phyloP scores from a whole-genome alignment of 2,113 vertebrate species.

The Baryphthengus martii region DNA sequence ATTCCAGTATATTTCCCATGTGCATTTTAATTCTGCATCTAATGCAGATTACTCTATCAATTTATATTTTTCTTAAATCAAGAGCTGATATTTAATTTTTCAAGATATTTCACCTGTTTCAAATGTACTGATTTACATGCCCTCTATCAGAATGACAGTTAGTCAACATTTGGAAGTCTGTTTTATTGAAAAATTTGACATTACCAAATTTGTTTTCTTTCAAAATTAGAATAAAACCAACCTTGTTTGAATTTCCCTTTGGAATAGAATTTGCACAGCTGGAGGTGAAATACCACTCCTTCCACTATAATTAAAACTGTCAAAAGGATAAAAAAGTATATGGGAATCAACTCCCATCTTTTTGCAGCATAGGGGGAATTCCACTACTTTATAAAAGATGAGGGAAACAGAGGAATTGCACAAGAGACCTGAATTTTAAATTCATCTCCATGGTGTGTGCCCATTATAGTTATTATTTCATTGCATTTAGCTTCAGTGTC shows the following conservation, averaged over 20 bases:
- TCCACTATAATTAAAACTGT: not conserved
- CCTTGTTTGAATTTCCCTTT: not conserved
- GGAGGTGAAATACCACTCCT: not conserved
- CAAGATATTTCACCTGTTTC: constrained; percentile 7
- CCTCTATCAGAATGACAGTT: not conserved
- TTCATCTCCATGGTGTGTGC: not conserved
- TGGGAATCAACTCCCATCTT: not conserved
- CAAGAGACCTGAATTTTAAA: not conserved
- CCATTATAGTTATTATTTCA: not conserved
- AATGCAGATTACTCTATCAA: not conserved
- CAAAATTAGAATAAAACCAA: not conserved
- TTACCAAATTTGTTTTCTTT: constrained; percentile 22
- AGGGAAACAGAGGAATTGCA: not conserved
- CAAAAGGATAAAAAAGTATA: not conserved
- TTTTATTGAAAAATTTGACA: not conserved
- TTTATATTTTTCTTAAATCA: constrained; percentile 27
- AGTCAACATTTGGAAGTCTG: not conserved
- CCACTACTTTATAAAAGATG: not conserved
- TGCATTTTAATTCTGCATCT: constrained; percentile 46
- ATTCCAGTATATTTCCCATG: constrained; percentile 36
- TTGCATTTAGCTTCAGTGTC: not conserved
- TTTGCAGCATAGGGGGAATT: not conserved
- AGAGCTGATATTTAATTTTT: constrained; percentile 17
- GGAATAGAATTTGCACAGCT: not conserved
- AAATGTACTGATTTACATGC: not conserved